phyloP scores from a whole-genome alignment of 2,797 vertebrate genomes.

The Pantherophis vulpinus region DNA sequence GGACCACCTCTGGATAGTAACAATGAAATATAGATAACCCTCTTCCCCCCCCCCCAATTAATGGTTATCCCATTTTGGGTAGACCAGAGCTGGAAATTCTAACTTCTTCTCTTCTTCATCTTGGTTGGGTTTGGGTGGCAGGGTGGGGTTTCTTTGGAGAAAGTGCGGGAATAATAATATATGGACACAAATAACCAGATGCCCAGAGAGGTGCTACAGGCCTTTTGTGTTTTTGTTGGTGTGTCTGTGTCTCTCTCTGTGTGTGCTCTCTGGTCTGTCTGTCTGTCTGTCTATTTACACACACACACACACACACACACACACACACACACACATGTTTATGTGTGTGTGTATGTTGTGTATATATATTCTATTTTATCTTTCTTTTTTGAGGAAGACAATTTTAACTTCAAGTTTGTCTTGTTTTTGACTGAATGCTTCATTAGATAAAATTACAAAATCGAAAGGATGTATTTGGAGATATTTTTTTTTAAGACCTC shows the following conservation, averaged over 20 bases:
- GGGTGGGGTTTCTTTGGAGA: neutral
- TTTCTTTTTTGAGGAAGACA: neutral
- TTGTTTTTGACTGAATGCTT: neutral
- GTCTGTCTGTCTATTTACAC: fast-evolving
- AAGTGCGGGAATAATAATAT: neutral
- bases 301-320: too few species aligned
- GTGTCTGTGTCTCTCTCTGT: too few species aligned
- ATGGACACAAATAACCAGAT: neutral
- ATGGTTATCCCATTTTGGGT: neutral
- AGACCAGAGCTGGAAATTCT: neutral
- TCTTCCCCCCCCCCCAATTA: neutral
- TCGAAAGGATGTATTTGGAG: neutral
- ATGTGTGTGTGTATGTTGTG: neutral
- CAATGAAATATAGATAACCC: neutral
- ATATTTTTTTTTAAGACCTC: neutral
- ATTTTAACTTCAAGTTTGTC: neutral
- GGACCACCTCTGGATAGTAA: neutral
- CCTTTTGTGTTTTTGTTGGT: neutral
- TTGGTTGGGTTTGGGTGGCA: neutral
- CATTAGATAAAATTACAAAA: neutral
- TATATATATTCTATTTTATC: neutral
- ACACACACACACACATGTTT: too few species aligned
- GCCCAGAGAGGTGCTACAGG: neutral
- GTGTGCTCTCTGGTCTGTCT: too few species aligned
- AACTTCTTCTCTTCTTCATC: neutral